Conservation (phyloP, 2,113 vertebrate species). For the Coptodon bakossiorum region DNA sequence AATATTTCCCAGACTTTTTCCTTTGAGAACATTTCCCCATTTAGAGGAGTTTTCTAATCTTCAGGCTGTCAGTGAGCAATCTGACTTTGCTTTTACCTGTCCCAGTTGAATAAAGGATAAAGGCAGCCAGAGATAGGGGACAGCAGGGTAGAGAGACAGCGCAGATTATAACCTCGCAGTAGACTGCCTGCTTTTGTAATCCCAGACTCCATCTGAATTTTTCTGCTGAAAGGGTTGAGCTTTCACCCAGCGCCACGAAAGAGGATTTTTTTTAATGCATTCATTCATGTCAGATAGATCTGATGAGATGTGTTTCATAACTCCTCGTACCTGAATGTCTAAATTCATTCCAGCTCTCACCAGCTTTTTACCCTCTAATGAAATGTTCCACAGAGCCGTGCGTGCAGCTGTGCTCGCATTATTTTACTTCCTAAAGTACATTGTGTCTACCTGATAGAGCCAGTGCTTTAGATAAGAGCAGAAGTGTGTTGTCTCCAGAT, state of each 20-base stretch:
- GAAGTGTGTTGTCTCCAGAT: neutral
- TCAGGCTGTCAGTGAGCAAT: neutral
- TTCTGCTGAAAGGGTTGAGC: slow-evolving; percentile 9
- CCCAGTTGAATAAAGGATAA: neutral
- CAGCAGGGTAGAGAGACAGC: neutral
- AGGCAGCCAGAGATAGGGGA: neutral
- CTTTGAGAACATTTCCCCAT: neutral
- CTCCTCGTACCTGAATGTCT: neutral
- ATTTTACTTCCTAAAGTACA: neutral
- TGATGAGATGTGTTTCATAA: neutral
- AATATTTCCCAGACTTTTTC: neutral
- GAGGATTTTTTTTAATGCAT: neutral
- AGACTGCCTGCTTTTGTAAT: slow-evolving; percentile 40
- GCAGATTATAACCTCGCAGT: slow-evolving; percentile 27
- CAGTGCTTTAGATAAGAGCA: neutral
- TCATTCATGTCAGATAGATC: neutral
- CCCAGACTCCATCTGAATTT: slow-evolving; percentile 10
- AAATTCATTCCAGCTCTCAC: neutral
- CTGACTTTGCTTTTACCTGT: neutral
- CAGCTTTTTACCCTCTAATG: neutral
- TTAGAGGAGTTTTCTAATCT: neutral
- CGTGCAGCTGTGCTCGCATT: neutral
- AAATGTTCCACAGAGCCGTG: neutral
- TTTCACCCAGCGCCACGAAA: neutral
- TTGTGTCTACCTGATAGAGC: neutral